phyloP scores from a whole-genome alignment of 2,888 invertebrate genomes.

The Cantharis rustica region DNA sequence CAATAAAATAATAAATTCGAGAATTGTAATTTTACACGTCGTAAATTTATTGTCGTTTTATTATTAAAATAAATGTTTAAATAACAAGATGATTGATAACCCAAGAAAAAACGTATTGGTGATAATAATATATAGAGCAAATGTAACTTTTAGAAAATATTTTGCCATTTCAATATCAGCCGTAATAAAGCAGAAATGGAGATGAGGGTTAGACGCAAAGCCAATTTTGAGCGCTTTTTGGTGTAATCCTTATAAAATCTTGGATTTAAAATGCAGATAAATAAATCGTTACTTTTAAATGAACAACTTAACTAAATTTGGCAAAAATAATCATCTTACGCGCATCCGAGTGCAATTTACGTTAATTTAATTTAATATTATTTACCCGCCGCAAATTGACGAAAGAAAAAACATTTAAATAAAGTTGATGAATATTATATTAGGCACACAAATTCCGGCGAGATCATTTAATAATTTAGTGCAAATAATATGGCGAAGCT shows the following conservation, averaged over 20 bases:
- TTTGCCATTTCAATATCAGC: background rate
- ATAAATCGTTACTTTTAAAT: background rate
- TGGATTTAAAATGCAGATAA: background rate
- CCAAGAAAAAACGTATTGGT: background rate
- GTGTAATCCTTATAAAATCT: constrained; percentile 1
- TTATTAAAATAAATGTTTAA: background rate
- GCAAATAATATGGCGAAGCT: background rate
- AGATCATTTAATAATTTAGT: background rate
- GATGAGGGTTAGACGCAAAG: background rate
- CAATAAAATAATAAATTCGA: background rate
- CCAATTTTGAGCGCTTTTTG: background rate
- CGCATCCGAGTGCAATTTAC: background rate
- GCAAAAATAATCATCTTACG: background rate
- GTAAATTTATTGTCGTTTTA: background rate
- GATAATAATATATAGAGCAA: background rate
- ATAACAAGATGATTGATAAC: background rate
- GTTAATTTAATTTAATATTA: background rate
- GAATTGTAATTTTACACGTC: background rate
- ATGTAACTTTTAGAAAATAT: background rate
- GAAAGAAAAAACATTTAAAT: background rate
- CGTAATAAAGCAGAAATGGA: constrained; percentile 1
- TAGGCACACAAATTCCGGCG: background rate
- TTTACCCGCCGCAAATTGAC: background rate
- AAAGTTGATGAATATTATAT: background rate
- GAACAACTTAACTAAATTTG: background rate